phyloP scores from a whole-genome alignment of 2,888 invertebrate species.

The Gasteruption jaculator region DNA sequence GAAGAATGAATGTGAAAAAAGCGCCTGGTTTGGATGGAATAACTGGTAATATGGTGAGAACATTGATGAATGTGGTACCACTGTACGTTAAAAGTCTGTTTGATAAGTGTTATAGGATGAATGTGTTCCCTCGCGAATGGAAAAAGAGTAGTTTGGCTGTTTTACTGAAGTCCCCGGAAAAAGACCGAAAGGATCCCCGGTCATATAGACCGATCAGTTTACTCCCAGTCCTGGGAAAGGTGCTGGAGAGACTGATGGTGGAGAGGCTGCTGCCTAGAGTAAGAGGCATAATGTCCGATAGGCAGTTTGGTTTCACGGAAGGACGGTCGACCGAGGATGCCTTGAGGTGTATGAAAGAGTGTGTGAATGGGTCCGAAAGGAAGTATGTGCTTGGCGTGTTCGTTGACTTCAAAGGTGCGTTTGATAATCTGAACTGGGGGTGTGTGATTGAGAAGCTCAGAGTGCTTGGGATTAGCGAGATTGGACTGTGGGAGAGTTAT shows the following conservation, averaged over 20 bases:
- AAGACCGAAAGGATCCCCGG: not conserved
- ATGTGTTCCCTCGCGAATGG: constrained; percentile 4
- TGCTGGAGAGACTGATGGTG: constrained; percentile 10
- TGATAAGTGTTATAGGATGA: constrained; percentile 4
- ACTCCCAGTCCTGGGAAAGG: constrained; percentile 3
- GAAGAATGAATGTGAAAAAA: not conserved
- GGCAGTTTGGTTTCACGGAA: constrained; percentile 9
- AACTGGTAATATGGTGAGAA: constrained; percentile 2
- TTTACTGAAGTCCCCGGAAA: not conserved
- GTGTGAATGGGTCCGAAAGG: not conserved
- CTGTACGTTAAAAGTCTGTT: constrained; percentile 3
- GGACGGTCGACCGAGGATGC: constrained; percentile 9
- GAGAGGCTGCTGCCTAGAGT: not conserved
- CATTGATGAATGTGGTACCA: constrained; percentile 1
- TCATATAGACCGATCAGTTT: constrained; percentile 11
- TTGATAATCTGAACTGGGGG: constrained; percentile 9
- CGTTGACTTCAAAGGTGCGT: constrained; percentile 9
- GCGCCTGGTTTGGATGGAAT: constrained; percentile 11
- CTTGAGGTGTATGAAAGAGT: constrained; percentile 1
- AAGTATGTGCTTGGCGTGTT: constrained; percentile 2
- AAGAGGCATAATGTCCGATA: constrained; percentile 7
- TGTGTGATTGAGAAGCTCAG: not conserved
- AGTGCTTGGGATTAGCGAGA: not conserved
- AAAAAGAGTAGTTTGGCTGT: constrained; percentile 6
- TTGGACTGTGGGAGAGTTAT: constrained; percentile 1